phyloP scores from a whole-genome alignment of 2,797 vertebrate genomes.

The Pseudocheirus occidentalis region DNA sequence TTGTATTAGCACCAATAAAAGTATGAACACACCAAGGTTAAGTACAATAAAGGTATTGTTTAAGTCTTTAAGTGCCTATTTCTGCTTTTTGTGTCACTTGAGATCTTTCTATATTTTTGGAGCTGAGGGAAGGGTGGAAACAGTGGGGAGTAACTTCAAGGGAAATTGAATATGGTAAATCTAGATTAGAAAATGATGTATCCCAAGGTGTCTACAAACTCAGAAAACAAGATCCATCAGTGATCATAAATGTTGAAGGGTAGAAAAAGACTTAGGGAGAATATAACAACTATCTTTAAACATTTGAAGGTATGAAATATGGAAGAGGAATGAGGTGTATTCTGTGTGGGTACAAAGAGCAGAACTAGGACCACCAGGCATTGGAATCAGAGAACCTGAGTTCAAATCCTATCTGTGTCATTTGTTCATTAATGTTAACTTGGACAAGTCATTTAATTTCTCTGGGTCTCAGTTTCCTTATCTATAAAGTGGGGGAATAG shows the following conservation, averaged over 20 bases:
- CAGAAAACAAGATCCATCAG: neutral
- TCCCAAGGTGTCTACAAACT: neutral
- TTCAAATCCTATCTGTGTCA: neutral
- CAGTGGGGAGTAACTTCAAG: neutral
- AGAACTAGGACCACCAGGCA: neutral
- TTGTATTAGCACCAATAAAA: slow-evolving; percentile 36
- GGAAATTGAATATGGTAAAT: neutral
- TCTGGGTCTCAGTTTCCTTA: neutral
- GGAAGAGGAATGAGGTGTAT: neutral
- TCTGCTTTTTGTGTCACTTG: neutral
- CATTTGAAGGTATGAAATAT: neutral
- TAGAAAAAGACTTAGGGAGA: neutral
- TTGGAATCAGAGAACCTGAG: neutral
- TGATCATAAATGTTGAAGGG: neutral
- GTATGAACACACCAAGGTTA: neutral
- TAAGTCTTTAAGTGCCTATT: slow-evolving; percentile 8
- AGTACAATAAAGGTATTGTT: neutral
- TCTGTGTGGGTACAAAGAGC: neutral
- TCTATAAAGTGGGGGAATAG: neutral
- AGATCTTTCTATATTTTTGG: neutral
- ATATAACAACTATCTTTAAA: neutral
- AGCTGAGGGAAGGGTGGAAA: neutral
- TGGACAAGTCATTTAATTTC: neutral
- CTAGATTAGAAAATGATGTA: neutral
- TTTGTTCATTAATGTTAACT: neutral